Evolutionary conservation across 2,797 vertebrate genomes (phyloP).

Genomic region (Helicolenus hilgendorfi): DNA sequence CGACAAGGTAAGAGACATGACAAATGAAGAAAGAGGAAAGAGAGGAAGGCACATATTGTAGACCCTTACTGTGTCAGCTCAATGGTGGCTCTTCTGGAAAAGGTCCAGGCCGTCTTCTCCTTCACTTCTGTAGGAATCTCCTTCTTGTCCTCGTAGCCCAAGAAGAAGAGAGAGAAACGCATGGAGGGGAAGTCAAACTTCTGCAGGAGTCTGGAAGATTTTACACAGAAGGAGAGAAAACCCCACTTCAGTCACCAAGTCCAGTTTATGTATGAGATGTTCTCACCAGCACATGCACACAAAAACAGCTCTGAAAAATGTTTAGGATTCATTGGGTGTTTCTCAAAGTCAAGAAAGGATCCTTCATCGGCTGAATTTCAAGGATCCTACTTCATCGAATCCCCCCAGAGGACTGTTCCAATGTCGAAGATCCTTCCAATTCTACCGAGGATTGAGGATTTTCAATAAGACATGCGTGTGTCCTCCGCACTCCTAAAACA

Average conservation of each 20-base stretch:
- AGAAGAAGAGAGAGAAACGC: slow-evolving; percentile 98
- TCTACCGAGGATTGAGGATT: not conserved
- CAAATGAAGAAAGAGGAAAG: not conserved
- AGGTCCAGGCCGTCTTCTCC: slow-evolving; percentile 94
- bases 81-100: slow-evolving; percentile 96
- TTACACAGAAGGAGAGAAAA: slow-evolving; percentile 39
- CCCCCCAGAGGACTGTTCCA: not conserved
- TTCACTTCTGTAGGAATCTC: slow-evolving; percentile 94
- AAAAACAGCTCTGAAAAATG: not conserved
- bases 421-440: not conserved
- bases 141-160: slow-evolving; percentile 97
- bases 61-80: slow-evolving; percentile 95
- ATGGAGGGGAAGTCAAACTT: slow-evolving; percentile 97
- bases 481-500: no score
- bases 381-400: not conserved
- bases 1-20: not conserved
- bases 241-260: not conserved
- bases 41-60: not conserved
- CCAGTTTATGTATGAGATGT: not conserved
- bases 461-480: no score
- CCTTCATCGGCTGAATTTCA: not conserved
- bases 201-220: slow-evolving; percentile 92
- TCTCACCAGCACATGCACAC: not conserved
- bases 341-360: not conserved
- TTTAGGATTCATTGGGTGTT: not conserved